Evolutionary conservation across 2,888 invertebrate genomes (phyloP).

Genomic region (Hymenopus coronatus): DNA sequence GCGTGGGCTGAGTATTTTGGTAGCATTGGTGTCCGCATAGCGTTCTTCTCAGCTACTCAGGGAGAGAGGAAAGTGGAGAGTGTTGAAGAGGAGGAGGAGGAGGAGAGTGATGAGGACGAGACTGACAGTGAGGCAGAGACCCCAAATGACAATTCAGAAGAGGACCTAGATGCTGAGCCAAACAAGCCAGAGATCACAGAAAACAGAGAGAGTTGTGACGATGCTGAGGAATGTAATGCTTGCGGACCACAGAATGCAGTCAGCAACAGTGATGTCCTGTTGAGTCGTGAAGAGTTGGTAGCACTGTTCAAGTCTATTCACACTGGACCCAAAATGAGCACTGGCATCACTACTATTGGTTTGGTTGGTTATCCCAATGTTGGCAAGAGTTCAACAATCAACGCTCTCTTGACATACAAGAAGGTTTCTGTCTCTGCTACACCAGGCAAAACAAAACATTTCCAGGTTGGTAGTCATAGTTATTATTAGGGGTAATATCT

Average conservation of each 20-base stretch:
- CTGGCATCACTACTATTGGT: constrained; percentile 74
- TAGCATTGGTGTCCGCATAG: constrained; percentile 63
- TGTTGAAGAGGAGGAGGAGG: background rate
- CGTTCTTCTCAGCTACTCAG: constrained; percentile 87
- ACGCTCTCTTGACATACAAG: constrained; percentile 80
- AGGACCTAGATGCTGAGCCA: constrained; percentile 36
- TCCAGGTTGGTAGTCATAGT: constrained; percentile 51
- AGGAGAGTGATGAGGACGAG: constrained; percentile 37
- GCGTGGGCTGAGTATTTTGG: constrained; percentile 85
- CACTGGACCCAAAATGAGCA: constrained; percentile 48
- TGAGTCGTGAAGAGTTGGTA: constrained; percentile 65
- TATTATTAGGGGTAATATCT: background rate
- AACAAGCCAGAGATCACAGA: background rate
- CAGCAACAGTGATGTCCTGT: constrained; percentile 57
- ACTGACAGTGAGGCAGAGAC: constrained; percentile 39
- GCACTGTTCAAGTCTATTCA: constrained; percentile 65
- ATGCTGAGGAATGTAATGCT: constrained; percentile 22
- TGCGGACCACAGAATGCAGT: background rate
- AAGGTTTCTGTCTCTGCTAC: constrained; percentile 90
- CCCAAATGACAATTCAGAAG: constrained; percentile 34
- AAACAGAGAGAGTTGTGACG: background rate
- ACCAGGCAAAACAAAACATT: constrained; percentile 98
- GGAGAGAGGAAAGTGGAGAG: constrained; percentile 50
- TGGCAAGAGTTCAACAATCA: constrained; percentile 99
- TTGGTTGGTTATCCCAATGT: constrained; percentile 99